A percentile compares a stretch with the other conserved stretches of the same genome.
These are phyloP conservation scores for Perognathus longimembris DNA, from an alignment of 2,113 vertebrate genomes.

Conservation along the genomic window DNA sequence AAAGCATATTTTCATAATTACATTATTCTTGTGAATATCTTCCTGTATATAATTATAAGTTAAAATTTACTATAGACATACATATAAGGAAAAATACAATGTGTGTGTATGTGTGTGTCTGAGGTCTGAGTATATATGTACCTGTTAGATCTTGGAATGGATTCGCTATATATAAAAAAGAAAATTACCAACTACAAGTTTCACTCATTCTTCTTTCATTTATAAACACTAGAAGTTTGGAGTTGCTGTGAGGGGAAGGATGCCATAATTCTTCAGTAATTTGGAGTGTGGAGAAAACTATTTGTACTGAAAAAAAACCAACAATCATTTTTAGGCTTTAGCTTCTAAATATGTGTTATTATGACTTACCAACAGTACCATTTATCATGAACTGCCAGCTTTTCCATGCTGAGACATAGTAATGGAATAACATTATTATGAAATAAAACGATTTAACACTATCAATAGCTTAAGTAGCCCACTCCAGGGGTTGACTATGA, in stretches of 20 bases:
- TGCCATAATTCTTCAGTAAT: neutral
- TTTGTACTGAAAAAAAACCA: neutral
- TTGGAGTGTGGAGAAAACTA: neutral
- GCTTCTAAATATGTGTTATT: neutral
- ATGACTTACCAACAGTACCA: neutral
- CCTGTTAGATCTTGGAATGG: neutral
- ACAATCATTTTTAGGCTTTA: neutral
- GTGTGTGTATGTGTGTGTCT: neutral
- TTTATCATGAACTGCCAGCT: conserved; percentile 6
- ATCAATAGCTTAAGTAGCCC: conserved; percentile 44
- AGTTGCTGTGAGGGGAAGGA: neutral
- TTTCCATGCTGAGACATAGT: conserved; percentile 40
- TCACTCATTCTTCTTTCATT: neutral
- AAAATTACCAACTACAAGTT: neutral
- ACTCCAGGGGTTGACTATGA: neutral
- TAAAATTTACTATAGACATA: neutral
- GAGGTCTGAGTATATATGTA: neutral
- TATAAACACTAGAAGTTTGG: neutral
- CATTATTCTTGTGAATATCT: neutral
- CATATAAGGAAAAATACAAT: neutral
- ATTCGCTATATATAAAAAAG: no score
- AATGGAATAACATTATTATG: conserved; percentile 55
- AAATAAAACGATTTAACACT: conserved; percentile 49
- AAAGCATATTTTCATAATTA: neutral
- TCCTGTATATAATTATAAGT: neutral